Base-by-base conservation (phyloP, 2,888 invertebrate species). In the Tromatobia lineatoria region DNA sequence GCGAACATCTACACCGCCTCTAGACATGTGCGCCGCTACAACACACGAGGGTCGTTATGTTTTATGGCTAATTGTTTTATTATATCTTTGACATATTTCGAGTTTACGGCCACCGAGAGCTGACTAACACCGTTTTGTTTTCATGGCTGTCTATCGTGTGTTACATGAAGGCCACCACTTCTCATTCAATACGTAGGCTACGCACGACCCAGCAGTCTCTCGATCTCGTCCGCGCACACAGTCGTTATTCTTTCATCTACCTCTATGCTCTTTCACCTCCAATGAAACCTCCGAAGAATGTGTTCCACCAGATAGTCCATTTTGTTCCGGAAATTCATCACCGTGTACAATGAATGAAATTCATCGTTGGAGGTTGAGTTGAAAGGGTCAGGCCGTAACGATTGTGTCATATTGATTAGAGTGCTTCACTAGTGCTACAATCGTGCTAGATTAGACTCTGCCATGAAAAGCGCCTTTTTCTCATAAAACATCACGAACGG, bases 61-160 rank as follows among this genome's bases (percentile, higher is more conserved):
- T 93, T 93, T 93, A 93, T 93, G 93, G 93, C 93, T 93, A 93
- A 93, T 93, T 93, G 93, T 93, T 93, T 93, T 93, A 93, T 93
- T 93, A 82, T 82, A 93, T 93, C 93, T 93, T 93, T 93, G 93
- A 93, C 93, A 93, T 93, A 93, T 93, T 93, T 93, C 91, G 91
- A 91, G 92, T 93, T 93, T 93, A 93, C 91, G 91, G 91, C 92
- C 90, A 87, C 89, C 82, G 80, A 78, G 88, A 90, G 70, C 70
- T 89, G 77, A 64, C 45, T 89, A 89, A 86, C 89, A 91, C 89
- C 90, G 90, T 91, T 92, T 91, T 91, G 90, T 92, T 67, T 91
- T 91, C 92, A 90, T 91, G 90, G 89, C 90, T 92, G 92, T 93
- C 93, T 92, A 92, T 93, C 93, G 93, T 92, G 89, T 89, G 89